These are phyloP conservation scores for Anisognathus igniventris DNA, from an alignment of 2,797 vertebrate species.

Conservation along the genomic window DNA sequence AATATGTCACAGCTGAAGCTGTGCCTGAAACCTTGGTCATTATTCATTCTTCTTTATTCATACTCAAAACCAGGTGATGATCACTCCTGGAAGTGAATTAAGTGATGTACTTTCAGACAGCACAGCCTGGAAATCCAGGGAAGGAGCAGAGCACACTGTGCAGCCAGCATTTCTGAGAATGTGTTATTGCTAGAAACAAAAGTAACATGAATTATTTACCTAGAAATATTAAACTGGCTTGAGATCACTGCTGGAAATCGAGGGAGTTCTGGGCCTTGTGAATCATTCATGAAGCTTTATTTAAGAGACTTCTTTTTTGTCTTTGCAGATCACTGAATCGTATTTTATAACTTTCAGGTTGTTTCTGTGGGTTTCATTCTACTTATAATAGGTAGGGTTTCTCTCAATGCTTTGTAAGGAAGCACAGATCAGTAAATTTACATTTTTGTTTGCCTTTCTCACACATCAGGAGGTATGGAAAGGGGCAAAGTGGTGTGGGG, in stretches of 20 bases:
- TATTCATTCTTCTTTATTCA: neutral
- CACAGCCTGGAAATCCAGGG: neutral
- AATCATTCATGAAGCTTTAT: conserved; percentile 31
- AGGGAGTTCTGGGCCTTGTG: neutral
- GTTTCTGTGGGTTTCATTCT: neutral
- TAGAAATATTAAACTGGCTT: conserved; percentile 26
- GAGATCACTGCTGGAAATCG: conserved; percentile 20
- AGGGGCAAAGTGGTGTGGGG: neutral
- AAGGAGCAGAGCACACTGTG: neutral
- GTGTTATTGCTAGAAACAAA: conserved; percentile 32
- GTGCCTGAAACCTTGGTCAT: neutral
- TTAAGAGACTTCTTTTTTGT: conserved; percentile 23
- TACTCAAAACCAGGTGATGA: neutral
- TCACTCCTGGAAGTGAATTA: neutral
- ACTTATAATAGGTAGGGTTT: neutral
- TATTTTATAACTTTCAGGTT: neutral
- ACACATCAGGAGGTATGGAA: neutral
- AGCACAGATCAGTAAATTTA: neutral
- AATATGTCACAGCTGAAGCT: neutral
- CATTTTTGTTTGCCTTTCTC: neutral
- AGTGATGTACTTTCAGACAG: neutral
- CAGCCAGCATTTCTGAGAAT: neutral
- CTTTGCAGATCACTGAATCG: neutral
- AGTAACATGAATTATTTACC: conserved; percentile 50
- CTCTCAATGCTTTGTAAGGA: neutral